Base-by-base conservation (phyloP, 2,888 invertebrate genomes). In the Drosophila imparisetae region DNA sequence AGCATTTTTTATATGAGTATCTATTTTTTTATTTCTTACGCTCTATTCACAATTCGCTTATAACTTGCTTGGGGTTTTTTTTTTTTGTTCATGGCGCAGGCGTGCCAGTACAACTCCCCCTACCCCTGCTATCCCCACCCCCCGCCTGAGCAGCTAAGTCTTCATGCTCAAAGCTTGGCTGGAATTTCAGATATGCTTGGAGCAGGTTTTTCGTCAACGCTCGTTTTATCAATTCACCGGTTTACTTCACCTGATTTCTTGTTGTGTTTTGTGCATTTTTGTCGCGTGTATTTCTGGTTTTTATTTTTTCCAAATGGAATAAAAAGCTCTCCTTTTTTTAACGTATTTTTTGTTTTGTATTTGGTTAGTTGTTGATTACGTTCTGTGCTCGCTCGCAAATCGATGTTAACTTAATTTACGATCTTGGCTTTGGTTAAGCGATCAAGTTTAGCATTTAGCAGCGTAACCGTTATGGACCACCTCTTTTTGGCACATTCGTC, bases 211-310 rank as follows among this genome's bases (percentile, higher is more conserved):
- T 55, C 75, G 86, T 83, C 83, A 76, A 87, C 76, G 73, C 66
- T 55, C 55, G 55, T 66, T 74, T 58, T 79, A 73, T 85, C 72
- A 83, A 86, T 85, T 89, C 90, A 85, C 90, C 88, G 88, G 86
- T 85, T 85, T 85, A 75, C 72, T 85, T 80, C 90, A 89, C 88
- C 90, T 82, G 84, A 85, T 73, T 66, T 75, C 81, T 83, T n/a
- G 30, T 30, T 30, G n/a, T 72, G 67, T 74, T 78, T 72, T 83
- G 75, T 89, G 90, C 90, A 89, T 79, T 89, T 84, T 77, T 85
- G 90, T 85, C 84, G 88, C 84, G 86, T 85, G 86, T 89, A 69
- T 87, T 85, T 82, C 85, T 84, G 82, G 80, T 84, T 84, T 86
- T 71, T 29, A 11, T 29, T 38, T 38, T 8, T 27, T 24, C 13